Evolutionary conservation across 2,888 invertebrate genomes (phyloP).

Genomic region (Rhynchonema sp.): DNA sequence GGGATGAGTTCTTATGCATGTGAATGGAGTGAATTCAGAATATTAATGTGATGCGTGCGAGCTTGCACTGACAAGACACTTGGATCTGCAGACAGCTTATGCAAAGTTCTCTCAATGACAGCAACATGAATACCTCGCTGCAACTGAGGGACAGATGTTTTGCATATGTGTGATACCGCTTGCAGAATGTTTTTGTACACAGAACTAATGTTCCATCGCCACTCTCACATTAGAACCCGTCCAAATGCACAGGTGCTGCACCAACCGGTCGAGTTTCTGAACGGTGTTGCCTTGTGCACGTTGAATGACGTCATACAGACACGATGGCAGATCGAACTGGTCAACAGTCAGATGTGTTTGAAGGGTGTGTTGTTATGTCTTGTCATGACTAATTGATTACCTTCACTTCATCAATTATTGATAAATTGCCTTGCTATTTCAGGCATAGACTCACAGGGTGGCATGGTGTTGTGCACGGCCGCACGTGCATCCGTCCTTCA

Average conservation of each 20-base stretch:
- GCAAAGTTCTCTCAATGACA: background rate
- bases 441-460: slow-evolving; percentile 57
- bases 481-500: slow-evolving; percentile 85
- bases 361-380: no score
- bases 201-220: no score
- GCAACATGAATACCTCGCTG: background rate
- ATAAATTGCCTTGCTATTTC: no score
- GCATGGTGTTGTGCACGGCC: slow-evolving; percentile 88
- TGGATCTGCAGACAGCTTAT: no score
- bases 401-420: no score
- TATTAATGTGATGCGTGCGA: no score
- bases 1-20: no score
- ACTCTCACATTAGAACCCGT: no score
- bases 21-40: no score
- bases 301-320: slow-evolving; percentile 75
- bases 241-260: background rate
- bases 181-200: no score
- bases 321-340: slow-evolving; percentile 80
- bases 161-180: background rate
- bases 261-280: slow-evolving; percentile 40
- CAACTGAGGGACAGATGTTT: background rate
- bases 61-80: no score
- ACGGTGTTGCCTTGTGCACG: slow-evolving; percentile 66
- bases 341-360: slow-evolving; percentile 68
- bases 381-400: no score